phyloP scores from a whole-genome alignment of 1,140 invertebrate species.

The Mamestra configurata region DNA sequence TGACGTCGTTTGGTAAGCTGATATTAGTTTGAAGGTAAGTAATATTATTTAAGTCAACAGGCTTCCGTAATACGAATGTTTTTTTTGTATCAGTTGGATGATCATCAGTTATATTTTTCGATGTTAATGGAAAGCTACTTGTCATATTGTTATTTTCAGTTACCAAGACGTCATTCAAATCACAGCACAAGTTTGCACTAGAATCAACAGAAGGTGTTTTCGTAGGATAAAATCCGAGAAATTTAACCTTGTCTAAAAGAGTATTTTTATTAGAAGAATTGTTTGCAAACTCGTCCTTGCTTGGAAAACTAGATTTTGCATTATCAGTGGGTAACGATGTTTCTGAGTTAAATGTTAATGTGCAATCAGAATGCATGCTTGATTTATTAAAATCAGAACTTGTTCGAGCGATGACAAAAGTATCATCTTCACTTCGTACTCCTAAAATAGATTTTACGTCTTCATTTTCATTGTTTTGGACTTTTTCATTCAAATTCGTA shows the following conservation, averaged over 20 bases:
- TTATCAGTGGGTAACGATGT: neutral
- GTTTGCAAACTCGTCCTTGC: neutral
- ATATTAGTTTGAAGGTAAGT: conserved; percentile 53
- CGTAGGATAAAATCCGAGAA: conserved; percentile 60
- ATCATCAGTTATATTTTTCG: conserved; percentile 53
- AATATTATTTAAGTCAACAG: conserved; percentile 48
- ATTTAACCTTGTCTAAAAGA: conserved; percentile 61
- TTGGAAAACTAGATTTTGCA: neutral
- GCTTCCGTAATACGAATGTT: conserved; percentile 62
- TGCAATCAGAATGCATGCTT: conserved; percentile 51
- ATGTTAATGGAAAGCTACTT: neutral
- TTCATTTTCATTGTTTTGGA: conserved; percentile 13
- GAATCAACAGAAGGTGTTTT: conserved; percentile 53
- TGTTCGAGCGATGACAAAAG: conserved; percentile 59
- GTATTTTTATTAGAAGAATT: neutral
- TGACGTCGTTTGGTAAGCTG: conserved; percentile 64
- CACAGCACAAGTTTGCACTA: neutral
- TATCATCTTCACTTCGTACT: conserved; percentile 50
- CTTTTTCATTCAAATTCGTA: neutral
- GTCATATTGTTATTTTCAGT: conserved; percentile 19
- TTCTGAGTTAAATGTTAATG: conserved; percentile 54
- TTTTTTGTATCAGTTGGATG: conserved; percentile 22
- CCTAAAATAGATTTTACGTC: conserved; percentile 19
- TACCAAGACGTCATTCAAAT: conserved; percentile 26
- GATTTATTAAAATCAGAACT: conserved; percentile 63